Evolutionary conservation across 1,140 invertebrate species (phyloP), one percentile per base, ranked within the genome.

Genomic region (Brachionus sp.): DNA sequence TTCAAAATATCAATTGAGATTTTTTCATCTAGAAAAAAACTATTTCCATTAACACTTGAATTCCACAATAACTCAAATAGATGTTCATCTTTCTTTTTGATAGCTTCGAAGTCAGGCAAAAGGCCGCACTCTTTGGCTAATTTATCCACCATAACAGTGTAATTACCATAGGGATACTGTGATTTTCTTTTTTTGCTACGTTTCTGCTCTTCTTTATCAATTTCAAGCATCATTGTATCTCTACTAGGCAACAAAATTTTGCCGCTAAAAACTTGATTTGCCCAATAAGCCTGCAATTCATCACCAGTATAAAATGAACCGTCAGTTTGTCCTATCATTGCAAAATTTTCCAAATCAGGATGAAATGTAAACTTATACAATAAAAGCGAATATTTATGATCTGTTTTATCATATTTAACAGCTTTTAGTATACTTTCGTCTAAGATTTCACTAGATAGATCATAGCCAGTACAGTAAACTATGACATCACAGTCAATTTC

Each of bases 61-160:
- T 80, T 57, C 77, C 77, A 80, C 19, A 80, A 66, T 9, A 80
- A n/a, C 10, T 80, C 77, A 80, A 57, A 80, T 2, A 80, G n/a
- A 23, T 57, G 29, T 23, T 16, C n/a, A 25, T 80, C n/a, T n/a
- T 62, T 5, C 13, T 53, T 23, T 57, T 80, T 80, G n/a, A 80
- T 29, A 7, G 25, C 13, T 33, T 25, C 57, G 57, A 80, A 80
- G 35, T 80, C 25, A n/a, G 77, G 77, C n/a, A 80, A 80, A 29
- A 42, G 77, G 10, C 19, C 50, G 19, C 19, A 57, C 35, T 80
- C 77, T 62, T 66, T 80, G 12, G 46, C 77, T n/a, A 80, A 25
- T 66, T 57, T 80, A 25, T 80, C 77, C 25, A 23, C 16, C 50
- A 80, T 12, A 57, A 12, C 7, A 23, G 29, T 33, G n/a, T 80